Evolutionary conservation across 2,797 vertebrate genomes (phyloP), one percentile per base, ranked within the genome.

Genomic region (Echiichthys vipera): DNA sequence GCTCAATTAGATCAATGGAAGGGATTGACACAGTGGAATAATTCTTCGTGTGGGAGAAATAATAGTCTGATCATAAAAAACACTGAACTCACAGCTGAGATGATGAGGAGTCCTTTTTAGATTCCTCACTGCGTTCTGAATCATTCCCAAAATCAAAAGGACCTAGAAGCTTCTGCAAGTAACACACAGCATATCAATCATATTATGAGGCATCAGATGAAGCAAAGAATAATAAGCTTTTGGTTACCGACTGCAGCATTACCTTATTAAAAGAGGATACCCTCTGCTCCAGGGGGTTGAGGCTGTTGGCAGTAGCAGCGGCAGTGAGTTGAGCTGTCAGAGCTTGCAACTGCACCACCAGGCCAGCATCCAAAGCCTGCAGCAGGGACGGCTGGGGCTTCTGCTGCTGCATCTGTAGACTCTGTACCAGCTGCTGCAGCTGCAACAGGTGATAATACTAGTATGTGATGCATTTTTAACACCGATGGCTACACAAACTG

Each of bases 221-320:
- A 24, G 22, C 0, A 5, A 37, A 3, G 43, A 15, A 32, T 14
- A 17, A 42, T 6, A 67, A 42, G 46, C 4, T 2, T 50, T 17
- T 1, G 3, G 3, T 3, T 24, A 49, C 25, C 45, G 46, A 36
- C 20, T 29, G 32, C 14, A 67, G 50, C 22, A 2, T 40, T 90
- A 99, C 98, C 97, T 99, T 99, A 93, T 98, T 99, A 84, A 99
- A 98, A 81, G 97, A 98, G 65, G 97, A 96, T 68, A 99, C 97
- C 72, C 96, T 95, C 88, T 98, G 98, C 54, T 99, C 98, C 85
- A 99, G 89, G 1, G 97, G 98, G 72, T 96, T 97, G 47, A 99
- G 96, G 5, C 88, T 93, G 78, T 92, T 94, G 55, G 96, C 96
- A 13, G 97, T 96, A 1, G 98, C 97, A 0, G 98, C 98, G 1